These are phyloP conservation scores for Emys orbicularis DNA, from an alignment of 2,797 vertebrate genomes.

Conservation along the genomic window DNA sequence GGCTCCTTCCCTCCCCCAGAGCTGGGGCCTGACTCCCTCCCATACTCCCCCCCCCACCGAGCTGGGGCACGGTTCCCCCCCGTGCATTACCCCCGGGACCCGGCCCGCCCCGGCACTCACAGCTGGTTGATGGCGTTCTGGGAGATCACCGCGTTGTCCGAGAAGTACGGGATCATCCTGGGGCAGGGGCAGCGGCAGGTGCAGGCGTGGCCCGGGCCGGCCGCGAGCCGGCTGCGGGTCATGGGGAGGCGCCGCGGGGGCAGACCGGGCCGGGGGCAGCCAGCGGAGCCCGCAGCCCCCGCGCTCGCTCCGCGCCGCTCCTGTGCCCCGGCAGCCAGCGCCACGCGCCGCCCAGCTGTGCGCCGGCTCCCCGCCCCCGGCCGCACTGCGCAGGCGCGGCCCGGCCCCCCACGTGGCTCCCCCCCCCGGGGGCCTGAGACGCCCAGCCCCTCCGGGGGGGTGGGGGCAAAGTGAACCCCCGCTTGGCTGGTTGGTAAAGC, in stretches of 20 bases:
- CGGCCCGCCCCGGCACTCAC: slow-evolving; percentile 83
- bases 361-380: background rate
- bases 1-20: too few relatives aligned
- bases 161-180: slow-evolving; percentile 93
- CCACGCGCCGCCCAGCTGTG: background rate
- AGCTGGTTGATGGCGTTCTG: slow-evolving; percentile 93
- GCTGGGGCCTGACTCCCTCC: background rate
- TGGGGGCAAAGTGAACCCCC: too few relatives aligned
- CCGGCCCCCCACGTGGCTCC: background rate
- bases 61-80: background rate
- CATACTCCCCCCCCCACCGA: too few relatives aligned
- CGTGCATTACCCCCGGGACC: too few relatives aligned
- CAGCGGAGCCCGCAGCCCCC: too few relatives aligned
- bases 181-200: slow-evolving; percentile 87
- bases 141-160: slow-evolving; percentile 90
- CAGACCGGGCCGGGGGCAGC: background rate
- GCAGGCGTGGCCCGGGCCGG: slow-evolving; percentile 77
- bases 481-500: too few relatives aligned
- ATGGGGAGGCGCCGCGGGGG: slow-evolving; percentile 73
- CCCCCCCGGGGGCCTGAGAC: too few relatives aligned
- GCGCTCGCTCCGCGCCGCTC: background rate
- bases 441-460: background rate
- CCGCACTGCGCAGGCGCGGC: slow-evolving; percentile 2
- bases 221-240: slow-evolving; percentile 81
- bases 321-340: background rate